Conservation (phyloP, 2,113 vertebrate species). For the Podarcis cretensis region DNA sequence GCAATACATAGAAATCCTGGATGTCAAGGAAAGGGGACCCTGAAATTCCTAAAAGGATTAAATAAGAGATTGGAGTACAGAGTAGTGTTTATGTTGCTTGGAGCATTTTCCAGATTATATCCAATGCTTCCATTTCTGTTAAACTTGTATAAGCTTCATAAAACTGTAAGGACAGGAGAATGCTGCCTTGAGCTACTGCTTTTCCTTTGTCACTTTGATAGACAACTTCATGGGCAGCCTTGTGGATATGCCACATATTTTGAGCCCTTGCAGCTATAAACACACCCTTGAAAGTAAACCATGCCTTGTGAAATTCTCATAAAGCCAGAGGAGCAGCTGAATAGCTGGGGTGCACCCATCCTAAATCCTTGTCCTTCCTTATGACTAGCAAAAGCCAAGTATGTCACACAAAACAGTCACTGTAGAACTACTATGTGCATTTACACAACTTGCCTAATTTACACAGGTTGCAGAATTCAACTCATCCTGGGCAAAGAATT, state of each 20-base stretch:
- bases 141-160: conserved; percentile 14
- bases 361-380: background rate
- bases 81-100: fast-evolving
- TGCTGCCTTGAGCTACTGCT: conserved; percentile 16
- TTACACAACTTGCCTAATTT: background rate
- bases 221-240: background rate
- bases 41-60: background rate
- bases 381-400: background rate
- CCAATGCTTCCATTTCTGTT: conserved; percentile 17
- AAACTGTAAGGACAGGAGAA: conserved; percentile 14
- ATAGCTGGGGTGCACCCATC: too few species aligned
- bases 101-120: conserved; percentile 4
- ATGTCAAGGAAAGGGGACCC: background rate
- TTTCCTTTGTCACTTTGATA: conserved; percentile 30
- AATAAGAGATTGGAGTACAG: background rate
- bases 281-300: background rate
- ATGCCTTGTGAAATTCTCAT: background rate
- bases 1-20: conserved; percentile 16
- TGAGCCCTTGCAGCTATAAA: background rate
- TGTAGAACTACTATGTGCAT: background rate
- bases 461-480: background rate
- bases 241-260: background rate
- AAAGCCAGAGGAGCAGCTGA: background rate
- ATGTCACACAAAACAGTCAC: background rate
- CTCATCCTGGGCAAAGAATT: background rate